These are phyloP conservation scores for Drosophila simulans DNA, from an alignment of 1,140 invertebrate species.

Conservation along the genomic window DNA sequence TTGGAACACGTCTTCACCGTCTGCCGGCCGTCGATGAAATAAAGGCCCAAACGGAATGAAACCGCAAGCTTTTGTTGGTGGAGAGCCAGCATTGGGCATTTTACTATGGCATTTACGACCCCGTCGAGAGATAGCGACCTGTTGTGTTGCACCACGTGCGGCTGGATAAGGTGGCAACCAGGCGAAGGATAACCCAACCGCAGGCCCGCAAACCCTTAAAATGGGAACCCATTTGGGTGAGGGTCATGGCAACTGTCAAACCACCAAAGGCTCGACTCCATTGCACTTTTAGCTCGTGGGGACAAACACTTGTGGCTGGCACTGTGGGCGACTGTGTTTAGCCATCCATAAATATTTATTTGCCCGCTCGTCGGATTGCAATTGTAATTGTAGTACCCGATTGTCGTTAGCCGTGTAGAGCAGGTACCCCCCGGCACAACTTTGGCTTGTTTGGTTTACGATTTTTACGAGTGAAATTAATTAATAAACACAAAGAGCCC, in stretches of 20 bases:
- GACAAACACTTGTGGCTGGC: conserved; percentile 5
- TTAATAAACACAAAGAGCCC: conserved; percentile 50
- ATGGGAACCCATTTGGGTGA: background rate
- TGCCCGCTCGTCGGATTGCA: conserved; percentile 13
- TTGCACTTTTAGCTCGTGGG: background rate
- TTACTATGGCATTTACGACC: conserved; percentile 36
- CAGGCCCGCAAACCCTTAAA: background rate
- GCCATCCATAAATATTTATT: conserved; percentile 42
- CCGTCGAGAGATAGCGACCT: conserved; percentile 26
- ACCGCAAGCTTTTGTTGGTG: background rate
- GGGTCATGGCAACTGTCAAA: background rate
- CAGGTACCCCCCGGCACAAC: background rate
- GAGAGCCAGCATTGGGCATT: conserved; percentile 14
- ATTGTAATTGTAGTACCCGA: conserved; percentile 32
- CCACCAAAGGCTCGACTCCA: background rate
- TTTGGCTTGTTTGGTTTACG: conserved; percentile 50
- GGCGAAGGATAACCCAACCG: conserved; percentile 1
- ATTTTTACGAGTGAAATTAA: conserved; percentile 60
- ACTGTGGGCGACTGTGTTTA: conserved; percentile 20
- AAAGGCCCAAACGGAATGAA: conserved; percentile 17
- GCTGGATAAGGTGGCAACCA: background rate
- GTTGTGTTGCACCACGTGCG: background rate
- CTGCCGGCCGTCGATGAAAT: conserved; percentile 70
- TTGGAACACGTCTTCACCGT: conserved; percentile 51
- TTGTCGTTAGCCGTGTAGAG: conserved; percentile 12